A percentile compares a stretch with the other conserved stretches of the same genome.
Evolutionary conservation across 2,888 invertebrate species (phyloP).

Genomic region (Norana najaformis): DNA sequence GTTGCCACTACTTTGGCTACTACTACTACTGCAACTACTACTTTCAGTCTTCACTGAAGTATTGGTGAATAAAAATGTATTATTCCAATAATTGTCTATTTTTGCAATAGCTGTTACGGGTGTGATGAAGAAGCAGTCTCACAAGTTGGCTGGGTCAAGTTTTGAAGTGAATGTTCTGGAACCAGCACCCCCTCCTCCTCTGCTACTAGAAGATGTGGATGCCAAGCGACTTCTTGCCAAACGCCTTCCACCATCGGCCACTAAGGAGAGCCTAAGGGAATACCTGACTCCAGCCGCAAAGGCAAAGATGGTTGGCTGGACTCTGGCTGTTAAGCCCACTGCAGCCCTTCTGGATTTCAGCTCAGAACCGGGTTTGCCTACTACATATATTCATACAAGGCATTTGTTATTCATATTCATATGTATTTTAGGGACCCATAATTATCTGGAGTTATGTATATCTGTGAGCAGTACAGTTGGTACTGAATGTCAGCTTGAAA

Average conservation of each 20-base stretch:
- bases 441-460: no score
- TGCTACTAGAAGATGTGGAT: not conserved
- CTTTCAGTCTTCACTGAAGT: no score
- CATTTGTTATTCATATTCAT: no score
- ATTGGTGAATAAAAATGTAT: not conserved
- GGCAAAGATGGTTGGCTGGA: not conserved
- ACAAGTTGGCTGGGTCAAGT: not conserved
- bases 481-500: not conserved
- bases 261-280: not conserved
- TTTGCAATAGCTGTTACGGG: not conserved
- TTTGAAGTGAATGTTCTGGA: conserved; percentile 13
- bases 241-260: not conserved
- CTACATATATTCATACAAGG: not conserved
- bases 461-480: not conserved
- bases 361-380: not conserved
- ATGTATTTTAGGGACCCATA: not conserved
- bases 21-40: no score
- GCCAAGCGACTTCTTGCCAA: not conserved
- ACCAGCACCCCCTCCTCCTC: not conserved
- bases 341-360: not conserved
- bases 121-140: not conserved
- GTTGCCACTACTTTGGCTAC: no score
- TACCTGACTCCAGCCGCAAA: not conserved
- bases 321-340: not conserved
- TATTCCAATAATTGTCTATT: not conserved